A percentile compares a stretch with the other conserved stretches of the same genome.
Evolutionary conservation across 1,140 invertebrate genomes (phyloP).

Genomic region (Drosophila repletoides): DNA sequence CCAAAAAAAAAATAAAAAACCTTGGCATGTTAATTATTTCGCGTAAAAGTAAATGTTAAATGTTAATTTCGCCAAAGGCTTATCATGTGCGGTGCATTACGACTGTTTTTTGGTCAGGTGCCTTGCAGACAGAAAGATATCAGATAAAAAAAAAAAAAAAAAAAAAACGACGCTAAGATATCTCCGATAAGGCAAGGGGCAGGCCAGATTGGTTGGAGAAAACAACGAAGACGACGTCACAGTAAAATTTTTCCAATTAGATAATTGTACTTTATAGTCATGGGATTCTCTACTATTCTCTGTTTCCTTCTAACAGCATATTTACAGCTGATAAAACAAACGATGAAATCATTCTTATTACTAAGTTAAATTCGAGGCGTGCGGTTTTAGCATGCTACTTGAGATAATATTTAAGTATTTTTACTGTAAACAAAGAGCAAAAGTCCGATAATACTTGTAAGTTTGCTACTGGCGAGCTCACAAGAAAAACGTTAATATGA

Average conservation of each 20-base stretch:
- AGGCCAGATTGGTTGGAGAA: conserved; percentile 1
- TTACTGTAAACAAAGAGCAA: background rate
- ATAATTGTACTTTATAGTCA: conserved; percentile 30
- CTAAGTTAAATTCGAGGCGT: background rate
- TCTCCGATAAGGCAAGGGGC: background rate
- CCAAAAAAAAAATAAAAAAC: too few relatives aligned
- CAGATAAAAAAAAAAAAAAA: too few relatives aligned
- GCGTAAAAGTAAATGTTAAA: conserved; percentile 27
- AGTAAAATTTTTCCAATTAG: conserved; percentile 29
- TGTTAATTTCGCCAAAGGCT: conserved; percentile 40
- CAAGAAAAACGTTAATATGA: too few relatives aligned
- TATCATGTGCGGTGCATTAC: conserved; percentile 56
- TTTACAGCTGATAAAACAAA: conserved; percentile 1
- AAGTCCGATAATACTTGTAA: conserved; percentile 1
- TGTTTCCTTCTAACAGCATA: too few relatives aligned
- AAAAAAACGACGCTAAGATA: conserved; percentile 9
- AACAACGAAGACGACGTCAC: conserved; percentile 33
- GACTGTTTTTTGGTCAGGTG: conserved; percentile 55
- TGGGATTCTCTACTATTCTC: conserved; percentile 18
- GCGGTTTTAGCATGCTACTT: conserved; percentile 1
- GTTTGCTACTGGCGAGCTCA: too few relatives aligned
- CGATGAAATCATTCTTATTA: conserved; percentile 25
- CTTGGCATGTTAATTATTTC: conserved; percentile 40
- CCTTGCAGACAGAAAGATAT: conserved; percentile 19
- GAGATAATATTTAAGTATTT: conserved; percentile 6